Evolutionary conservation across 2,113 vertebrate species (phyloP), one percentile per base, ranked within the genome.

Genomic region (Eolophus roseicapilla): DNA sequence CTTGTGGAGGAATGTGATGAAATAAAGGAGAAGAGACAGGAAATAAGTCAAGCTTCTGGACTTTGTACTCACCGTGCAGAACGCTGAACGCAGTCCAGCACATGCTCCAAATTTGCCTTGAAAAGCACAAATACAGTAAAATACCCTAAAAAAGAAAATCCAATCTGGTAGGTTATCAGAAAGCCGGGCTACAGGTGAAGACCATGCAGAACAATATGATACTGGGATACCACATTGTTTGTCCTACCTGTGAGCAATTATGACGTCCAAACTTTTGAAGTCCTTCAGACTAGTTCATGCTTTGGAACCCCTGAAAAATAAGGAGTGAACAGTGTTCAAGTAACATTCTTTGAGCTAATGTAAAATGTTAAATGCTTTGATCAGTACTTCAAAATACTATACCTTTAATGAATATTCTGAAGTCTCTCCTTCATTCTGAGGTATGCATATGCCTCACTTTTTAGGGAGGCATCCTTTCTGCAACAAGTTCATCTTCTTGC

Each of bases 301-400:
- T 76, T 90, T 70, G 46, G 19, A 88, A 88, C 14, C 37, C 27
- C 86, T 95, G 91, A 74, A 94, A 96, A 90, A 82, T 20, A 90
- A 69, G 25, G 6, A 2, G 2, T 25, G 59, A 82, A 78, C 16
- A 73, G 18, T 59, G 59, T 62, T 86, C n/a, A 65, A 80, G 31
- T 41, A 69, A 19, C 2, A 41, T n/a, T 70, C 31, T 79, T 86
- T 41, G 9, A 43, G 8, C 3, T 69, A 86, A 62, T 37, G 28
- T 13, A 83, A 92, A 86, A 74, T 67, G 10, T 44, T 74, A 77
- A 92, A 92, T n/a, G 46, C 14, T 93, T 92, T 67, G 41, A 86
- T 44, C 28, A 74, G 43, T 86, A 81, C 21, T 90, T 90, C 17
- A 86, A 79, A 90, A 80, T 65, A 96, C 85, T 33, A 3, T 97